These are phyloP conservation scores for Illadopsis cleaveri DNA, from an alignment of 2,113 vertebrate genomes.

Conservation along the genomic window DNA sequence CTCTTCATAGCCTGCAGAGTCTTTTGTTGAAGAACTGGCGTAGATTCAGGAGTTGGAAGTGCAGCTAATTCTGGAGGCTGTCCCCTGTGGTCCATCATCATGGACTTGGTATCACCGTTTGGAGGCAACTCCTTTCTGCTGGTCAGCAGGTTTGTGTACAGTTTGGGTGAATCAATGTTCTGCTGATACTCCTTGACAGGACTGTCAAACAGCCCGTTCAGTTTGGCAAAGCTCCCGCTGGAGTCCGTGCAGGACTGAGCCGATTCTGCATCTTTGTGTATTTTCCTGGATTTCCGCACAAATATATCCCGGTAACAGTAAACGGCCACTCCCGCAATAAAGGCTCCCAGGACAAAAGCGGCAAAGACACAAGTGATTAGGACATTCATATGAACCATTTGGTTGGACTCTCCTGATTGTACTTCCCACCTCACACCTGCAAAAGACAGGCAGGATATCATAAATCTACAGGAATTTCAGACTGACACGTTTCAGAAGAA, in stretches of 20 bases:
- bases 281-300: conserved; percentile 88
- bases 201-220: conserved; percentile 94
- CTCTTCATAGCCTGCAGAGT: conserved; percentile 89
- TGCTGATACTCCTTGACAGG: conserved; percentile 95
- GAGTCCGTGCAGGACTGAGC: conserved; percentile 94
- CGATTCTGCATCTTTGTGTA: conserved; percentile 91
- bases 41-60: conserved; percentile 94
- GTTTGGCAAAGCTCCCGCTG: conserved; percentile 92
- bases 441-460: conserved; percentile 51
- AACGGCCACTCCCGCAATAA: conserved; percentile 92
- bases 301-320: conserved; percentile 95
- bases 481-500: not conserved
- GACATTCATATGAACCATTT: conserved; percentile 99
- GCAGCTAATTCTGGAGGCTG: conserved; percentile 94
- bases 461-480: not conserved
- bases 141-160: conserved; percentile 91
- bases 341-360: conserved; percentile 93
- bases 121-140: conserved; percentile 88
- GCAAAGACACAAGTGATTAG: conserved; percentile 97
- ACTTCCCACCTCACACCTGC: conserved; percentile 90
- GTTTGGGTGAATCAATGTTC: conserved; percentile 91
- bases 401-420: conserved; percentile 91
- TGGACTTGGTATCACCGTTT: conserved; percentile 84
- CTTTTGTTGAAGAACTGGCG: conserved; percentile 94
- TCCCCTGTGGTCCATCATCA: conserved; percentile 86